Evolutionary conservation across 2,797 vertebrate genomes (phyloP).

Genomic region (Centropyge bicolor): DNA sequence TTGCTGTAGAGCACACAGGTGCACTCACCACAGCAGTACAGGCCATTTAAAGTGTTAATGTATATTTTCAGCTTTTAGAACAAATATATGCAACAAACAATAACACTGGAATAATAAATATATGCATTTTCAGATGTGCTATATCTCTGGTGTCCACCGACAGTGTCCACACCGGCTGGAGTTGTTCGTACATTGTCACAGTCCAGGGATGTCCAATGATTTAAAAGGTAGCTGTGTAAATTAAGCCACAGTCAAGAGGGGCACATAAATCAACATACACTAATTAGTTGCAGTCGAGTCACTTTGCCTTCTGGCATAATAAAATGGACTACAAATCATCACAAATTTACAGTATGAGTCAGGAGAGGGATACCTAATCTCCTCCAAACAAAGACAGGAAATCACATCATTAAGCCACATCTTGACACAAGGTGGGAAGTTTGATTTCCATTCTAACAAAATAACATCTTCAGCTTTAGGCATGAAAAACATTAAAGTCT

Average conservation of each 20-base stretch:
- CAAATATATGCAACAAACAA: neutral
- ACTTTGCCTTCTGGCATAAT: neutral
- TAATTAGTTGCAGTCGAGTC: neutral
- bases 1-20: neutral
- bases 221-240: neutral
- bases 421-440: neutral
- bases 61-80: neutral
- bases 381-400: neutral
- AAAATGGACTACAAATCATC: too few relatives aligned
- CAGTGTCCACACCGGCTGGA: neutral
- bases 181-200: neutral
- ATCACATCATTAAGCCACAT: too few relatives aligned
- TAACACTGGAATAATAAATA: neutral
- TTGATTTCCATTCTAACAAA: neutral
- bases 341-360: neutral
- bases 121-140: neutral
- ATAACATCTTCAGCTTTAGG: neutral
- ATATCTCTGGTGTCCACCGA: neutral
- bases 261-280: slow-evolving; percentile 9
- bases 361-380: neutral
- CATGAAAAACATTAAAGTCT: neutral
- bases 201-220: neutral
- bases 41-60: neutral
- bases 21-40: neutral
- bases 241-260: neutral